Percentiles rank a stretch among this genome's conserved stretches.
Evolutionary conservation across 2,113 vertebrate genomes (phyloP).

Genomic region (Xenotilapia caudafasciata): DNA sequence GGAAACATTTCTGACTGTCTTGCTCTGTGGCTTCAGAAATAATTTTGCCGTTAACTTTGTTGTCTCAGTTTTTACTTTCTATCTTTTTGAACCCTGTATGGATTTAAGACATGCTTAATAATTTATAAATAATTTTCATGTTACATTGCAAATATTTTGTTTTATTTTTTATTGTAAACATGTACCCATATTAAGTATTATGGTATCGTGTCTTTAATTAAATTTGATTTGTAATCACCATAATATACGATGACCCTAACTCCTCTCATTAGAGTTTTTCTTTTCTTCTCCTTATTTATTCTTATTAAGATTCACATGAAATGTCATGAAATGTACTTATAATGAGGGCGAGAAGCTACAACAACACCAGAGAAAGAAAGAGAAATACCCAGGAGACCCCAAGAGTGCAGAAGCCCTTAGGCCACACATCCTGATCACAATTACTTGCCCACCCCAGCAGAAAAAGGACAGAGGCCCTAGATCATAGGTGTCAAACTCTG

Average conservation of each 20-base stretch:
- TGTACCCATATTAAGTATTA: neutral
- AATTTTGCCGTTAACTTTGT: neutral
- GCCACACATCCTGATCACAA: rapidly evolving
- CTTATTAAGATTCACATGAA: rapidly evolving
- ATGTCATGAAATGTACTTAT: neutral
- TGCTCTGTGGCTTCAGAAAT: neutral
- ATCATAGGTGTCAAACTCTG: neutral
- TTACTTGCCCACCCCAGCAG: neutral
- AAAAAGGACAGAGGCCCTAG: rapidly evolving
- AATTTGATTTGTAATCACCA: neutral
- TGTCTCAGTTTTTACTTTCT: neutral
- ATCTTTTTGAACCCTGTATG: neutral
- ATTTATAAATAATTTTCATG: neutral
- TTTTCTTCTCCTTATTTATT: neutral
- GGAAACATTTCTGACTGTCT: neutral
- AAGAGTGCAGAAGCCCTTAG: rapidly evolving
- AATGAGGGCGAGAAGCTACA: rapidly evolving
- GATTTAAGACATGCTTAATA: neutral
- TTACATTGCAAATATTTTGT: neutral
- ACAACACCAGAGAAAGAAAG: neutral
- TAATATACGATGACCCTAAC: neutral
- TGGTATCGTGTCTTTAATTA: rapidly evolving
- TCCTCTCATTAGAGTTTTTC: rapidly evolving
- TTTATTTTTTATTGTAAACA: neutral
- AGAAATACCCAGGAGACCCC: neutral